phyloP scores from a whole-genome alignment of 2,797 vertebrate genomes.

The Lithobates sylvaticus region DNA sequence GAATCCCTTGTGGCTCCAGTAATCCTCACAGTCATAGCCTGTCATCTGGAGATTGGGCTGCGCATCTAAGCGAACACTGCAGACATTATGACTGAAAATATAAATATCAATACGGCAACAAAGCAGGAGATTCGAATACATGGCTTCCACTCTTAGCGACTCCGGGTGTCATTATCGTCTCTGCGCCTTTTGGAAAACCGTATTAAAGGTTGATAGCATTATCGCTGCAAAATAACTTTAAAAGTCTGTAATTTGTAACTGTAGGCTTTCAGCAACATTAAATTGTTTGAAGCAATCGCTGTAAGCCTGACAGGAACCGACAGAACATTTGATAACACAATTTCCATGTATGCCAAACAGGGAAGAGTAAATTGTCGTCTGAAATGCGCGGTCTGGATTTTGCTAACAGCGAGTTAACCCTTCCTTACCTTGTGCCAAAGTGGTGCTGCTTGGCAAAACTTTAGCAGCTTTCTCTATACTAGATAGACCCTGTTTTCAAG shows the following conservation, averaged over 20 bases:
- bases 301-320: slow-evolving; percentile 64
- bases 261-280: slow-evolving; percentile 75
- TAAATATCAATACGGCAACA: slow-evolving; percentile 39
- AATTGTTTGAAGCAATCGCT: slow-evolving; percentile 62
- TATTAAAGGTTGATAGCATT: slow-evolving; percentile 78
- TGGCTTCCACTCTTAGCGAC: slow-evolving; percentile 57
- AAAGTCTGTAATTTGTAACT: slow-evolving; percentile 80
- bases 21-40: slow-evolving; percentile 9
- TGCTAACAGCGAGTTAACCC: slow-evolving; percentile 20
- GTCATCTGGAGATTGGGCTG: slow-evolving; percentile 11
- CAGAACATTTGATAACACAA: slow-evolving; percentile 59
- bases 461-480: too few species aligned
- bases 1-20: slow-evolving; percentile 10
- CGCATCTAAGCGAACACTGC: slow-evolving; percentile 4
- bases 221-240: slow-evolving; percentile 81
- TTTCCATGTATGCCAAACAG: slow-evolving; percentile 54
- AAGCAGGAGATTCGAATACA: slow-evolving; percentile 9
- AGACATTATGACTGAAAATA: slow-evolving; percentile 32
- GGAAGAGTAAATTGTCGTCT: slow-evolving; percentile 33
- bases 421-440: not conserved
- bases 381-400: not conserved
- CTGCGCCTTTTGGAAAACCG: slow-evolving; percentile 71
- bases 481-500: too few species aligned
- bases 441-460: too few species aligned
- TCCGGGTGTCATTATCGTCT: slow-evolving; percentile 74